phyloP scores from a whole-genome alignment of 1,140 invertebrate species.

The Lepidurus couesii region DNA sequence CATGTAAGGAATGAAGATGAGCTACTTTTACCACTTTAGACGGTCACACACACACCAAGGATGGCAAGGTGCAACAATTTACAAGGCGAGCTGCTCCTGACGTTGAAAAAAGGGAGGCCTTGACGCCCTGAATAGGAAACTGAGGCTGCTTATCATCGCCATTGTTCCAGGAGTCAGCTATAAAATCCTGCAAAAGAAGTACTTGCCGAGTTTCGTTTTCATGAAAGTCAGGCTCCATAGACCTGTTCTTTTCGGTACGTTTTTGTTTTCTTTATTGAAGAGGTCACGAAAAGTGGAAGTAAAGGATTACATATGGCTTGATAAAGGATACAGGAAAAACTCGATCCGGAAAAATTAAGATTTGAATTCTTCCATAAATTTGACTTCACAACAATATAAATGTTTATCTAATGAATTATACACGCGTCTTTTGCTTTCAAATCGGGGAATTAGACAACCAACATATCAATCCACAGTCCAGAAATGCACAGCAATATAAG shows the following conservation, averaged over 20 bases:
- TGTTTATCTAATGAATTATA: not conserved
- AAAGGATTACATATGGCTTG: not conserved
- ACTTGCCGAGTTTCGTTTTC: not conserved
- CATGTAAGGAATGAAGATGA: slow-evolving; percentile 18
- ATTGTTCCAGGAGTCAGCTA: not conserved
- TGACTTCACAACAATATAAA: slow-evolving; percentile 4
- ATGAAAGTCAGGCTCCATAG: not conserved
- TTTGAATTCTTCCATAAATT: not conserved
- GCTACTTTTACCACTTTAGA: not conserved
- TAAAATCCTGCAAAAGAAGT: not conserved
- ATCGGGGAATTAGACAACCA: not conserved
- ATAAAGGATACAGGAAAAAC: not conserved
- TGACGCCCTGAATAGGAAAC: not conserved
- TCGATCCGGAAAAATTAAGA: not conserved
- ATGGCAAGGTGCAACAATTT: not conserved
- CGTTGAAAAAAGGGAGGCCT: not conserved
- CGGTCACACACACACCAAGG: not conserved
- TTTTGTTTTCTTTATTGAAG: slow-evolving; percentile 6
- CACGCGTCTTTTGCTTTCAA: not conserved
- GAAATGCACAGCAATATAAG: not conserved
- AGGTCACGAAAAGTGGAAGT: slow-evolving; percentile 9
- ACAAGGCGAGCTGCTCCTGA: not conserved
- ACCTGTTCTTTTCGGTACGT: not conserved
- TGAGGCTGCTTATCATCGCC: not conserved
- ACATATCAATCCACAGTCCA: not conserved